Conservation (phyloP, 2,797 vertebrate genomes). For the Anniella stebbinsi region DNA sequence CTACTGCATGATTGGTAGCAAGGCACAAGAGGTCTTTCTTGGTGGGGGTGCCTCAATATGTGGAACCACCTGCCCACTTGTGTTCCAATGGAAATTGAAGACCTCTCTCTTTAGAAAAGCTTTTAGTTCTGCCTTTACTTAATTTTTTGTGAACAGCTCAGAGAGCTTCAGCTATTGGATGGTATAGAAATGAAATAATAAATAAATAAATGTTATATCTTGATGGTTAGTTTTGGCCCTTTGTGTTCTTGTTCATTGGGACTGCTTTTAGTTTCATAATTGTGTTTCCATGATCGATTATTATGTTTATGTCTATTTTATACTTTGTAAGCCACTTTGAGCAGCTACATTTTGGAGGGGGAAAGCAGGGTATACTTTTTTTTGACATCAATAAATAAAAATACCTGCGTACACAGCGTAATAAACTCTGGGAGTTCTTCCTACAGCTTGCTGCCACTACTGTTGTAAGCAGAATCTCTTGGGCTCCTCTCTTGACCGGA, state of each 20-base stretch:
- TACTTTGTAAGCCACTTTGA: neutral
- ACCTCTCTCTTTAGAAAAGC: neutral
- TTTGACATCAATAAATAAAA: neutral
- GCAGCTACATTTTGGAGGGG: neutral
- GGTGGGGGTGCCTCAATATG: neutral
- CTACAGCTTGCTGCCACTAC: neutral
- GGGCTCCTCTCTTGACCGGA: slow-evolving; percentile 3
- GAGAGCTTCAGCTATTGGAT: too few relatives aligned
- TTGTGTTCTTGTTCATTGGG: neutral
- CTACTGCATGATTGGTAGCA: neutral
- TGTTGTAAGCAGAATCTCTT: neutral
- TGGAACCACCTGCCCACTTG: neutral
- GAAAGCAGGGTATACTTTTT: neutral
- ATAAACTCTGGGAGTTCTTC: neutral
- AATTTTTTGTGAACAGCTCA: neutral
- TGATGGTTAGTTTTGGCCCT: neutral
- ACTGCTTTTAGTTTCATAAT: neutral
- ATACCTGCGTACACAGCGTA: fast-evolving
- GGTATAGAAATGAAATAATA: too few relatives aligned
- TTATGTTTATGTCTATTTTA: neutral
- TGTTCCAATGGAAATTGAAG: neutral
- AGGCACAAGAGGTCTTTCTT: neutral
- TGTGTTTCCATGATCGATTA: neutral
- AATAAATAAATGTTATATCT: too few relatives aligned
- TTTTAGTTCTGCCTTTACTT: neutral